Evolutionary conservation across 2,113 vertebrate species (phyloP).

Genomic region (Psophia crepitans): DNA sequence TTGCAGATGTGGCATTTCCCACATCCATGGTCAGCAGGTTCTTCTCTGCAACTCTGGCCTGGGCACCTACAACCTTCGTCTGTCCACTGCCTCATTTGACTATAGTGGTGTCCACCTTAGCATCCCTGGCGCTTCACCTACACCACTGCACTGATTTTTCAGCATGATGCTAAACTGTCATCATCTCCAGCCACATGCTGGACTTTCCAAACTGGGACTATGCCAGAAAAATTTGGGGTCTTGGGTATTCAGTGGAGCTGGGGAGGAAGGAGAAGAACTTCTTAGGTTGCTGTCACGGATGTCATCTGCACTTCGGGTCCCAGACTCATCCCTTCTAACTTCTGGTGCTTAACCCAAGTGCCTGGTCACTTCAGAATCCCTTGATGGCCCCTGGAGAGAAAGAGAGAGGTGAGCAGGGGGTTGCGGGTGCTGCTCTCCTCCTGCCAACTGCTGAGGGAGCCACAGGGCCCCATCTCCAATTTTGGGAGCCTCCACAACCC

Average conservation of each 20-base stretch:
- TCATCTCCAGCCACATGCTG: accelerated
- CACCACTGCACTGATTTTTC: not conserved
- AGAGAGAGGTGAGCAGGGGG: accelerated
- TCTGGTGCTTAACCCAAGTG: not conserved
- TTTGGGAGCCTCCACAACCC: not conserved
- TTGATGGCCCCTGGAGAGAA: not conserved
- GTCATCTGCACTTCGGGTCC: not conserved
- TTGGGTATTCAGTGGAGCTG: not conserved
- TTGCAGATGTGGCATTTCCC: not conserved
- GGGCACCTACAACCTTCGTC: not conserved
- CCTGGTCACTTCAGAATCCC: not conserved
- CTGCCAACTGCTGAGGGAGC: not conserved
- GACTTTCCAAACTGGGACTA: not conserved
- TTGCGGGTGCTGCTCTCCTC: accelerated
- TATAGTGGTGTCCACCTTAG: not conserved
- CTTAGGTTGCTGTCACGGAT: not conserved
- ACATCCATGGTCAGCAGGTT: not conserved
- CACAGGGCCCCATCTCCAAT: not conserved
- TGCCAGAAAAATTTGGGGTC: not conserved
- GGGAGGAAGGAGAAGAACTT: not conserved
- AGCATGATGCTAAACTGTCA: not conserved
- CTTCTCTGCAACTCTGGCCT: not conserved
- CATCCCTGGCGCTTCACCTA: not conserved
- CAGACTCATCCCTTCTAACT: not conserved
- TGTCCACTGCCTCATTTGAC: not conserved